Percentiles rank a stretch among this genome's conserved stretches.
phyloP scores from a whole-genome alignment of 2,888 invertebrate genomes.

The Lepidonotus clava region DNA sequence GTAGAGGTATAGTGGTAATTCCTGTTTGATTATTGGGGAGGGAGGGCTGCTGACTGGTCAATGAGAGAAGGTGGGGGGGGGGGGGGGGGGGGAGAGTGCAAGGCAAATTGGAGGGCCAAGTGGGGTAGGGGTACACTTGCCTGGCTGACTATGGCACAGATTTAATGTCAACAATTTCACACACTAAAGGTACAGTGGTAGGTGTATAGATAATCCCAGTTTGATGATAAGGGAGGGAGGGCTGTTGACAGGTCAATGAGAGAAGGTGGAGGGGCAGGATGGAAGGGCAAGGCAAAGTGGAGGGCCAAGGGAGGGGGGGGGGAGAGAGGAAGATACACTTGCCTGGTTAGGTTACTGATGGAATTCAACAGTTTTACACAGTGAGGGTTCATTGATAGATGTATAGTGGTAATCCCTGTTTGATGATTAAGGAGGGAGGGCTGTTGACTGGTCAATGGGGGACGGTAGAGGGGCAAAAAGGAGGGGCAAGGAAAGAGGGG shows the following conservation, averaged over 20 bases:
- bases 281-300: background rate
- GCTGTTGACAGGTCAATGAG: background rate
- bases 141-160: too few species aligned
- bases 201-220: conserved; percentile 43
- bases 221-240: background rate
- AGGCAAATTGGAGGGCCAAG: background rate
- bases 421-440: background rate
- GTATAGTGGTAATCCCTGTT: too few species aligned
- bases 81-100: background rate
- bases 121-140: too few species aligned
- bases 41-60: background rate
- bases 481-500: background rate
- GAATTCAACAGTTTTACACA: too few species aligned
- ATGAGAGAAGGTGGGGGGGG: background rate
- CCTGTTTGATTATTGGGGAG: background rate
- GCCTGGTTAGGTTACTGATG: background rate
- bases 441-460: background rate
- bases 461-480: background rate
- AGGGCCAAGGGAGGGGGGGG: background rate
- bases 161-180: too few species aligned
- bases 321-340: background rate
- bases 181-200: too few species aligned
- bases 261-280: background rate
- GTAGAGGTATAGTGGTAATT: too few species aligned
- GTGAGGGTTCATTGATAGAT: too few species aligned